These are phyloP conservation scores for Syngnathus floridae DNA, from an alignment of 2,113 vertebrate species.

Conservation along the genomic window DNA sequence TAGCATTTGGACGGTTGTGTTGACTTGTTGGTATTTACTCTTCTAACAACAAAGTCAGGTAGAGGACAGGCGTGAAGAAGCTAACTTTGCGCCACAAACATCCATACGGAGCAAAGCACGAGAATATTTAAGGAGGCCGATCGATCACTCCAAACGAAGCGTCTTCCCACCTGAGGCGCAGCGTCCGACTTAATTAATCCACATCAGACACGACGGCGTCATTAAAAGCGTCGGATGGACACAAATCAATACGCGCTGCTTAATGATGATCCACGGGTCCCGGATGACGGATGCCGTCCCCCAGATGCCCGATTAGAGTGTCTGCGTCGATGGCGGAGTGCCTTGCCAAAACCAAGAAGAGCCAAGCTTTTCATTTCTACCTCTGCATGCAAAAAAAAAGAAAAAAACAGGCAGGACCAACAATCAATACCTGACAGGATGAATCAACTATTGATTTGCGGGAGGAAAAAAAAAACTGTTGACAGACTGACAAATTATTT, in stretches of 20 bases:
- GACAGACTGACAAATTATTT: conserved; percentile 9
- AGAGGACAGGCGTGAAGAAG: conserved; percentile 30
- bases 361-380: conserved; percentile 30
- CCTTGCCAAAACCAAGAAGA: conserved; percentile 23
- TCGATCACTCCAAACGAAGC: conserved; percentile 1
- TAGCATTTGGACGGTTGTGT: conserved; percentile 44
- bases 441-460: conserved; percentile 32
- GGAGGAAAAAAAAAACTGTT: conserved; percentile 13
- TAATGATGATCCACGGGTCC: conserved; percentile 35
- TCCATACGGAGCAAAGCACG: not conserved
- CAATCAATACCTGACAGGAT: conserved; percentile 28
- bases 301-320: conserved; percentile 44
- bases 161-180: conserved; percentile 1
- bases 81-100: conserved; percentile 24
- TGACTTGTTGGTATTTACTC: conserved; percentile 49
- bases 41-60: conserved; percentile 54
- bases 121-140: conserved; percentile 6
- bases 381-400: not conserved
- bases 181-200: conserved; percentile 3
- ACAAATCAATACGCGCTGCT: conserved; percentile 46
- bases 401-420: conserved; percentile 2
- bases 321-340: conserved; percentile 2
- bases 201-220: not conserved
- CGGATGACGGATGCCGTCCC: conserved; percentile 35
- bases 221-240: conserved; percentile 38